These are phyloP conservation scores for Pangasius larnaudii DNA, from an alignment of 2,797 vertebrate genomes.

Conservation along the genomic window DNA sequence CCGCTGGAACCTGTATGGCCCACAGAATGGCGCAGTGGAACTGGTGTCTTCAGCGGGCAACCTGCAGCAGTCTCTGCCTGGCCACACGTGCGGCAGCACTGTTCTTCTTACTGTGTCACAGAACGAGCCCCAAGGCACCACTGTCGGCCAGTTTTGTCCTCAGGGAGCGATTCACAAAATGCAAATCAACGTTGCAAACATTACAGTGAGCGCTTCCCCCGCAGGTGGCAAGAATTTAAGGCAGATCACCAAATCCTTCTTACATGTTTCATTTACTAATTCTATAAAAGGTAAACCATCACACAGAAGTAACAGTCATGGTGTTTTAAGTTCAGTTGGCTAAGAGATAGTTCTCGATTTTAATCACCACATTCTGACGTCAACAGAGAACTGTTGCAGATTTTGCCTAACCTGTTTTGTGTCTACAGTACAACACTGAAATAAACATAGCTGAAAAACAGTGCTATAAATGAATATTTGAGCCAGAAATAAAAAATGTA, in stretches of 20 bases:
- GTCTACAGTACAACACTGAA: neutral
- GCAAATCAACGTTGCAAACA: conserved; percentile 78
- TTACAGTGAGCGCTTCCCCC: conserved; percentile 76
- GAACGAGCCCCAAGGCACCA: conserved; percentile 55
- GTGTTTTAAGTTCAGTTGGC: neutral
- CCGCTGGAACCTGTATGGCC: conserved; percentile 80
- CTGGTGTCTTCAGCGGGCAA: conserved; percentile 66
- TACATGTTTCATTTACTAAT: conserved; percentile 76
- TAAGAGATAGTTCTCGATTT: neutral
- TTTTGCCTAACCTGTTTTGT: neutral
- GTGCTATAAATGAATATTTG: neutral
- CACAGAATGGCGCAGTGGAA: conserved; percentile 72
- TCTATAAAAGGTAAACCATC: conserved; percentile 71
- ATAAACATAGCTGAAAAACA: neutral
- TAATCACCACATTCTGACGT: neutral
- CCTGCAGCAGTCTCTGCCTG: conserved; percentile 76
- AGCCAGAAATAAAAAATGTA: neutral
- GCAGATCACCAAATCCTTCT: conserved; percentile 61
- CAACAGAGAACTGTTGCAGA: neutral
- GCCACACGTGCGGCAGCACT: conserved; percentile 74
- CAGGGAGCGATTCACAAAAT: conserved; percentile 82
- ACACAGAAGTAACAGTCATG: neutral
- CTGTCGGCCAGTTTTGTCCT: conserved; percentile 83
- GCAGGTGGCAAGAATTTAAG: conserved; percentile 51
- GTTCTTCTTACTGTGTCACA: conserved; percentile 69